A percentile compares a stretch with the other conserved stretches of the same genome.
phyloP scores from a whole-genome alignment of 2,113 vertebrate genomes.

The Oceanites oceanicus region DNA sequence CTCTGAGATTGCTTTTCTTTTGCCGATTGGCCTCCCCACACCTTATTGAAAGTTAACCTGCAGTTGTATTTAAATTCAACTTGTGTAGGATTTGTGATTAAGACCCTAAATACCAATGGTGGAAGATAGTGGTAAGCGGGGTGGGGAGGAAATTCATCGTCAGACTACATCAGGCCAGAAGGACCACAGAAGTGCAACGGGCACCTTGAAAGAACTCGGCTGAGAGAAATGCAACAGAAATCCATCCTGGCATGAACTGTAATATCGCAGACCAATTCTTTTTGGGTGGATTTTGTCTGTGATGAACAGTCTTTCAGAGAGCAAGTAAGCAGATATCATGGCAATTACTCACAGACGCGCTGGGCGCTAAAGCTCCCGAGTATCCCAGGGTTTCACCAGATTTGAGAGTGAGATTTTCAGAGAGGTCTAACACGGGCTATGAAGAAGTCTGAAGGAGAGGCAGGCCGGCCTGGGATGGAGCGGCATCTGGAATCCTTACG shows the following conservation, averaged over 20 bases:
- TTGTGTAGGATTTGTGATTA: neutral
- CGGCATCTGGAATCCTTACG: conserved; percentile 2
- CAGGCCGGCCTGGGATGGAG: neutral
- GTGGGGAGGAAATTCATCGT: neutral
- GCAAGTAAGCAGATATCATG: neutral
- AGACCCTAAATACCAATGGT: neutral
- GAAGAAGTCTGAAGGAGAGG: neutral
- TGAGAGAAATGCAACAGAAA: neutral
- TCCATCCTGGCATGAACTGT: fast-evolving
- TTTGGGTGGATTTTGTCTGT: neutral
- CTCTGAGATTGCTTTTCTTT: neutral
- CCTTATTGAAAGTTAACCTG: neutral
- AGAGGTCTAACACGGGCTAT: fast-evolving
- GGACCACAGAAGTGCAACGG: neutral
- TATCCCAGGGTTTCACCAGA: neutral
- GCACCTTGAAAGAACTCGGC: neutral
- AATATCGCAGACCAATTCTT: neutral
- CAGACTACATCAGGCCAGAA: neutral
- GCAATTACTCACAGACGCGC: neutral
- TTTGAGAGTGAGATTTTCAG: neutral
- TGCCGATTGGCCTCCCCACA: neutral
- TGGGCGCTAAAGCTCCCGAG: neutral
- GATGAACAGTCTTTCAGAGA: neutral
- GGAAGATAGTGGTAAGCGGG: neutral
- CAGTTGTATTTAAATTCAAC: neutral